Conservation (phyloP, 2,113 vertebrate species). For the Menura novaehollandiae region DNA sequence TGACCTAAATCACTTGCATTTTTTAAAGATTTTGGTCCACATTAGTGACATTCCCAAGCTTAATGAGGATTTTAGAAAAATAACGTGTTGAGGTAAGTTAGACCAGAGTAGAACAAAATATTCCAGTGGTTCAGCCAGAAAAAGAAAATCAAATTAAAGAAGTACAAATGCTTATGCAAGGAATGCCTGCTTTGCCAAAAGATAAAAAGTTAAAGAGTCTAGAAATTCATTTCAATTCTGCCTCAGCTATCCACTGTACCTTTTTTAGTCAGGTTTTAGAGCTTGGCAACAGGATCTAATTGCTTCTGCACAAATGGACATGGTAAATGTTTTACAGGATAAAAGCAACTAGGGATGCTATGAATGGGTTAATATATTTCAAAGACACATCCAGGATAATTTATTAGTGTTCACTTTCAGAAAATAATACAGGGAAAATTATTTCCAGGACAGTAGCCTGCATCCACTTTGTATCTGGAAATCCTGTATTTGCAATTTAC, state of each 20-base stretch:
- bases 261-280: not conserved
- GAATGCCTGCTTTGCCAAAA: not conserved
- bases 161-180: not conserved
- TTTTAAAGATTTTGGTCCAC: constrained; percentile 36
- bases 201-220: not conserved
- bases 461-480: not conserved
- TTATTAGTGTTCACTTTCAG: not conserved
- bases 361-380: not conserved
- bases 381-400: not conserved
- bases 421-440: not conserved
- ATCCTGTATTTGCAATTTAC: not conserved
- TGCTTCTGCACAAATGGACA: not conserved
- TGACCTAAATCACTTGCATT: constrained; percentile 45
- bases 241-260: not conserved
- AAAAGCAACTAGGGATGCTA: not conserved
- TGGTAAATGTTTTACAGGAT: not conserved
- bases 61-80: constrained; percentile 47
- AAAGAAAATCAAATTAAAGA: constrained; percentile 7
- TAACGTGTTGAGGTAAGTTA: not conserved
- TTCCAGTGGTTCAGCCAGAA: not conserved
- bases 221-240: not conserved
- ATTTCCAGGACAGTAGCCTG: not conserved
- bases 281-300: not conserved
- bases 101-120: constrained; percentile 21
- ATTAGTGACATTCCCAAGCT: constrained; percentile 19